These are phyloP conservation scores for Ailuropoda melanoleuca DNA, from an alignment of 2,113 vertebrate species.

Conservation along the genomic window DNA sequence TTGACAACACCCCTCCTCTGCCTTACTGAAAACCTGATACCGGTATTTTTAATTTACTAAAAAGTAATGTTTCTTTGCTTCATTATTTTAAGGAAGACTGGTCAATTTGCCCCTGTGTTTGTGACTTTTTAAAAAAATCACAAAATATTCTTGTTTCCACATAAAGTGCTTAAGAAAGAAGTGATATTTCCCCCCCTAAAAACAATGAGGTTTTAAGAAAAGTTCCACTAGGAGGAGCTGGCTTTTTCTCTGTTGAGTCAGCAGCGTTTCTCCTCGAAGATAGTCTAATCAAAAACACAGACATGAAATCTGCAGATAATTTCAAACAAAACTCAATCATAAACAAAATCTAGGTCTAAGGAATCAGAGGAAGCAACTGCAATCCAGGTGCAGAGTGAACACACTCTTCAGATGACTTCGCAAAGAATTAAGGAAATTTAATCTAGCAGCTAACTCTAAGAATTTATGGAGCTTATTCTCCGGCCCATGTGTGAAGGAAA, in stretches of 20 bases:
- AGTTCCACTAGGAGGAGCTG: constrained; percentile 65
- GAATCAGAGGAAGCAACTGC: background rate
- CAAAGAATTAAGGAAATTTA: background rate
- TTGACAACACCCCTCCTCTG: background rate
- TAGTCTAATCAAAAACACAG: constrained; percentile 47
- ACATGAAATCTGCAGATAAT: constrained; percentile 39
- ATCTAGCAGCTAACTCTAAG: background rate
- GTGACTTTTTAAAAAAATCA: background rate
- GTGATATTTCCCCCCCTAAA: background rate
- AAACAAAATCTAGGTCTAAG: constrained; percentile 32
- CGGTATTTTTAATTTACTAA: background rate
- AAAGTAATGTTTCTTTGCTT: constrained; percentile 16
- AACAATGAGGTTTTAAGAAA: constrained; percentile 42
- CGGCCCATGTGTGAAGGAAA: background rate
- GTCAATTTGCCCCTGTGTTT: background rate
- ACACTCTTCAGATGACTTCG: background rate
- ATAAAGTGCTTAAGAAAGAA: constrained; percentile 42
- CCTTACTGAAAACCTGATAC: background rate
- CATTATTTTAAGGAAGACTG: background rate
- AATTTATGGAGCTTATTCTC: background rate
- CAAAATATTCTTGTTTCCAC: constrained; percentile 11
- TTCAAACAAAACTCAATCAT: constrained; percentile 46
- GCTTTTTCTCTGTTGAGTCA: constrained; percentile 39
- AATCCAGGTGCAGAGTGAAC: background rate
- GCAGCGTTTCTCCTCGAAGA: background rate